Conservation (phyloP, 2,113 vertebrate genomes). For the Entomyzon cyanotis region DNA sequence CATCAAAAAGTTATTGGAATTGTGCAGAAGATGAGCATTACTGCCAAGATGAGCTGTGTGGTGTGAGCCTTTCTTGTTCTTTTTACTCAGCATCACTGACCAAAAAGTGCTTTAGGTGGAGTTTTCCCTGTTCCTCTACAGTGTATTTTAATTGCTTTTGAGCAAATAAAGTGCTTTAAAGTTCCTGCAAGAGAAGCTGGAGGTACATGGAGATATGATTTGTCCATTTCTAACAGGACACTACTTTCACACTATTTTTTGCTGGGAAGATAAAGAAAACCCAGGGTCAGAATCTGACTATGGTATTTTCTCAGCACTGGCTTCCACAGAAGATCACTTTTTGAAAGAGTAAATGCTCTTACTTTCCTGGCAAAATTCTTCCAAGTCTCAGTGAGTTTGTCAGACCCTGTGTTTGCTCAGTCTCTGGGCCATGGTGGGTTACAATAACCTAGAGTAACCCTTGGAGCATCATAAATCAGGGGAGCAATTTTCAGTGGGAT, state of each 20-base stretch:
- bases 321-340: background rate
- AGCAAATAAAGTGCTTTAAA: background rate
- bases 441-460: background rate
- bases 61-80: background rate
- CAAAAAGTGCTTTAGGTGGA: background rate
- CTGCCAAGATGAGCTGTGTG: rapidly evolving
- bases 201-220: background rate
- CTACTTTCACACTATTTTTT: background rate
- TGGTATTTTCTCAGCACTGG: background rate
- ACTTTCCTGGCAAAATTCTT: background rate
- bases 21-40: background rate
- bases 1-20: rapidly evolving
- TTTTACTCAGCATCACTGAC: rapidly evolving
- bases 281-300: background rate
- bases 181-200: background rate
- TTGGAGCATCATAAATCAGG: background rate
- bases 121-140: background rate
- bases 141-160: background rate
- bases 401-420: background rate
- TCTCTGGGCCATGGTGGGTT: background rate
- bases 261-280: background rate
- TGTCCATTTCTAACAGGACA: background rate
- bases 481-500: background rate
- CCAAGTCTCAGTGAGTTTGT: background rate
- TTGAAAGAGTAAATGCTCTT: background rate